Evolutionary conservation across 1,140 invertebrate species (phyloP), one percentile per base, ranked within the genome.

Genomic region (Drosophila suzukii): DNA sequence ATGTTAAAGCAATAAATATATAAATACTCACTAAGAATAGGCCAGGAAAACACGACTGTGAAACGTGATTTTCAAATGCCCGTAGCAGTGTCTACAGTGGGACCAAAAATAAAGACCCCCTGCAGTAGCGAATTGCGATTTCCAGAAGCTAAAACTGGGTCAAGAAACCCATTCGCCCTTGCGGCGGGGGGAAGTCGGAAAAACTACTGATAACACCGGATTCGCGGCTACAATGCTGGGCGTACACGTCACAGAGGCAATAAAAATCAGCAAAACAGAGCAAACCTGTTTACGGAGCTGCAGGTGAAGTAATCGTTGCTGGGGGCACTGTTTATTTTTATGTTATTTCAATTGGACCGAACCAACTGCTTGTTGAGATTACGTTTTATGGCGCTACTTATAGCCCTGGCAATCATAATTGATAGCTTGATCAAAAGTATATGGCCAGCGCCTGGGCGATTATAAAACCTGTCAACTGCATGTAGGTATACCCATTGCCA

Each of bases 311-410:
- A 51, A 54, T 39, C 49, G 72, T 83, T 84, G 75, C 70, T 65
- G 62, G 75, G 68, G 66, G 27, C 38, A 53, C 27, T 71, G 58
- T 72, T 41, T 51, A 53, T 27, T 81, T 76, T 78, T 58, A 49
- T 41, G 53, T 47, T 72, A 36, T 55, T 54, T 34, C 79, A 62
- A 78, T 62, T 59, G 60, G 46, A 32, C 54, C 70, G 12, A 49
- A 62, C 50, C 62, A 82, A 47, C 49, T 66, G 60, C 56, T 60
- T 61, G 67, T 79, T 62, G 56, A 47, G 63, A 79, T 75, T 79
- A 79, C 55, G 47, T 47, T 73, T 73, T 47, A 72, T 57, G 39
- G 70, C 24, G 17, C 34, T 55, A 39, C 65, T 75, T 39, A 55
- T 34, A 39, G 68, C 17, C 41, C n/a, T 13, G 36, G 46, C 46